Evolutionary conservation across 2,113 vertebrate genomes (phyloP), one percentile per base, ranked within the genome.

Genomic region (Anguilla rostrata): DNA sequence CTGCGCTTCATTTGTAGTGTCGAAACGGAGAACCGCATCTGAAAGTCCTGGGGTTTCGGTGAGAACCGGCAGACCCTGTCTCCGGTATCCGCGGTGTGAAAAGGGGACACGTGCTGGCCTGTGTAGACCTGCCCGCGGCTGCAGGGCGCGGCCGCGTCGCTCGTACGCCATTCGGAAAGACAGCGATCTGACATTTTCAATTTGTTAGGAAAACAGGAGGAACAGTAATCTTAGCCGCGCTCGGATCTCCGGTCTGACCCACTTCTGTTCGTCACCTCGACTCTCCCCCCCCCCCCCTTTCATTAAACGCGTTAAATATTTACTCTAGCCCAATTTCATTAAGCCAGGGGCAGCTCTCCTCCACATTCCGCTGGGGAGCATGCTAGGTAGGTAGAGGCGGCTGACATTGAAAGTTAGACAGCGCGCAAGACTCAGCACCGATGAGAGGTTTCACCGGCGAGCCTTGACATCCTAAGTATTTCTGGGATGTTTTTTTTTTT

Each of bases 241-340:
- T 84, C 39, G 26, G 9, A 43, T 71, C 57, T 56, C 18, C 16
- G 26, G 39, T 85, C 40, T 78, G 84, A n/a, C 84, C 84, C 66
- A 85, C 84, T 85, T 85, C 78, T 20, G 43, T 49, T 85, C 26
- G 15, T 15, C 41, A 80, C 49, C 84, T 78, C 39, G 86, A 75
- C 43, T 29, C 84, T 16, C 26, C 18, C 66, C 75, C 40, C 26
- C 34, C 34, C 34, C 34, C 34, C 34, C 34, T 41, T 22, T 41
- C 40, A 84, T 40, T 43, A 80, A 39, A 80, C 15, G 78, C 6
- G 78, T 39, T 80, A 83, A 46, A 83, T 22, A 29, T 60, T 60
- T 40, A 34, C 78, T 60, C 78, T 81, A 79, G 81, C 85, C 85
- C 78, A 86, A 43, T 84, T 71, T 49, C 84, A 46, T 41, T 78